phyloP scores from a whole-genome alignment of 2,888 invertebrate species.

The Polydrusus pterygomalis region DNA sequence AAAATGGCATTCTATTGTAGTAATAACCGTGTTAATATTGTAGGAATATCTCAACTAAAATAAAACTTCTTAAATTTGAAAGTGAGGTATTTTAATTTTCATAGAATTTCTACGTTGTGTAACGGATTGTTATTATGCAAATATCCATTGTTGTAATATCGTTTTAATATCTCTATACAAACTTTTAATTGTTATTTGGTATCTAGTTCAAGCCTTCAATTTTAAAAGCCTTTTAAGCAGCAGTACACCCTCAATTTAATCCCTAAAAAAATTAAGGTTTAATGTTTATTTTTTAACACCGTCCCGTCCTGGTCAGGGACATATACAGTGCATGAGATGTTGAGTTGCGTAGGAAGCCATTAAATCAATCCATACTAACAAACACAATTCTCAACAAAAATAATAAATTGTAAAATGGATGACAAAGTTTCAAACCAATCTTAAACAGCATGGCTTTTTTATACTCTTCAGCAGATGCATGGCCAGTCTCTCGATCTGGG shows the following conservation, averaged over 20 bases:
- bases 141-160: conserved; percentile 62
- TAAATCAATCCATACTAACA: too few species aligned
- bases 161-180: conserved; percentile 54
- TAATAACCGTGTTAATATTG: conserved; percentile 49
- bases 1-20: conserved; percentile 58
- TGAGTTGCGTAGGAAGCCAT: too few species aligned
- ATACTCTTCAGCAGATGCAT: conserved; percentile 38
- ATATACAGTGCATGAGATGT: too few species aligned
- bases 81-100: conserved; percentile 58
- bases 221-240: conserved; percentile 3
- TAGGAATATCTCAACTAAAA: conserved; percentile 42
- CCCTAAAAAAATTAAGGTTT: too few species aligned
- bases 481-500: conserved; percentile 27
- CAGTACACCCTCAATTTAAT: not conserved
- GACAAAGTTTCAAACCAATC: not conserved
- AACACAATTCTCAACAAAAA: too few species aligned
- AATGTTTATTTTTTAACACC: too few species aligned
- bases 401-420: not conserved
- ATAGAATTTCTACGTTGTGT: conserved; percentile 62
- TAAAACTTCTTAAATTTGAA: conserved; percentile 60
- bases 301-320: too few species aligned
- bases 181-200: conserved; percentile 60
- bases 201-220: conserved; percentile 59
- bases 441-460: conserved; percentile 18
- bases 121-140: conserved; percentile 64